Evolutionary conservation across 2,888 invertebrate species (phyloP), one percentile per base, ranked within the genome.

Genomic region (Drosophila neutralis): DNA sequence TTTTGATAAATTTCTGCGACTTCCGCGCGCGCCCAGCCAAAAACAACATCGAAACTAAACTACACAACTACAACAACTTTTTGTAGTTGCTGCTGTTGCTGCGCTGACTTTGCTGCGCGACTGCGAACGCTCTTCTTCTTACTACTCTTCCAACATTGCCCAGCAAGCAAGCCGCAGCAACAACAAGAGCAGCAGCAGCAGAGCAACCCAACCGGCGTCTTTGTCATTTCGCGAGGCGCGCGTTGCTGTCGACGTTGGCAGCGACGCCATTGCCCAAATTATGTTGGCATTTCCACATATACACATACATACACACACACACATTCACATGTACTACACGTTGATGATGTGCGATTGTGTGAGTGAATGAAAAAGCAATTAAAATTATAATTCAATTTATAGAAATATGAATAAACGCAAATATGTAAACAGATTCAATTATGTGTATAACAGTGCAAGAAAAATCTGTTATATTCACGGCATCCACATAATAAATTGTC

Each of bases 21-120:
- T 87, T 87, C 83, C 83, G 87, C 82, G 87, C 87, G 70, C 87
- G 79, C 80, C 83, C 76, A 69, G 45, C 76, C 81, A 80, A 88
- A 86, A 86, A 86, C 83, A 85, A 79, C 83, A 86, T 60, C 78
- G 71, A 87, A 78, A 82, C 79, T 84, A 82, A 82, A 84, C 84
- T 83, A 83, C 86, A 83, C 82, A 82, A 82, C 79, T 84, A 87
- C 83, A 83, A 87, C 84, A 80, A 83, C 82, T 81, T 80, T 80
- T 82, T 74, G 84, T 77, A 77, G 79, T 82, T 83, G 84, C 73
- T 82, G 82, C 73, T 77, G 73, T 64, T 60, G 68, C 74, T 68
- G 70, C 61, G 51, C 69, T 59, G 75, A 62, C 64, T 65, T 65
- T 73, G 81, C 82, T 82, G 70, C 79, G 77, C 76, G 49, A 65